Conservation (phyloP, 2,888 invertebrate species). For the Xestia xanthographa region DNA sequence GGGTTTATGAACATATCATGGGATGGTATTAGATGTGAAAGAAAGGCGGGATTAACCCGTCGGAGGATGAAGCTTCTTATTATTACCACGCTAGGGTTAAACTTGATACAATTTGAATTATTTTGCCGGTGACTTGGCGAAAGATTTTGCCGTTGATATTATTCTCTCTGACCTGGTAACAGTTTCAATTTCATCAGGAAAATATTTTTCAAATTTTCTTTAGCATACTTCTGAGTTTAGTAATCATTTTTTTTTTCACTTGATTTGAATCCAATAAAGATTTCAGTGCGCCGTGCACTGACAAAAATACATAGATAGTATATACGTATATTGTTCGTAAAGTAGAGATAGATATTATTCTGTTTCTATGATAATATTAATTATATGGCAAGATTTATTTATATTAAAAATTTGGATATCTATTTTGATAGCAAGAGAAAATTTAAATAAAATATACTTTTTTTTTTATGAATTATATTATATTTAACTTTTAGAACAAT, state of each 20-base stretch:
- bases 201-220: not conserved
- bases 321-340: not conserved
- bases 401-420: too few species aligned
- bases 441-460: too few species aligned
- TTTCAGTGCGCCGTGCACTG: too few species aligned
- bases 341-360: not conserved
- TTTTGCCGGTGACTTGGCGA: conserved; percentile 18
- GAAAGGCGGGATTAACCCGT: conserved; percentile 40
- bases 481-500: too few species aligned
- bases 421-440: too few species aligned
- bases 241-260: not conserved
- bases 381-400: too few species aligned
- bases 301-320: too few species aligned
- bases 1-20: conserved; percentile 50
- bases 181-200: not conserved
- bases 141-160: not conserved
- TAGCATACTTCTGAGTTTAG: not conserved
- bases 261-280: not conserved
- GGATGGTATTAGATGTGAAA: conserved; percentile 27
- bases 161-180: not conserved
- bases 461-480: too few species aligned
- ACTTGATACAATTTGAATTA: conserved; percentile 5
- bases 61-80: conserved; percentile 18
- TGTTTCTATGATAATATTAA: not conserved
- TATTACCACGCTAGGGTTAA: conserved; percentile 25